Evolutionary conservation across 2,797 vertebrate genomes (phyloP).

Genomic region (Hirundo rustica): DNA sequence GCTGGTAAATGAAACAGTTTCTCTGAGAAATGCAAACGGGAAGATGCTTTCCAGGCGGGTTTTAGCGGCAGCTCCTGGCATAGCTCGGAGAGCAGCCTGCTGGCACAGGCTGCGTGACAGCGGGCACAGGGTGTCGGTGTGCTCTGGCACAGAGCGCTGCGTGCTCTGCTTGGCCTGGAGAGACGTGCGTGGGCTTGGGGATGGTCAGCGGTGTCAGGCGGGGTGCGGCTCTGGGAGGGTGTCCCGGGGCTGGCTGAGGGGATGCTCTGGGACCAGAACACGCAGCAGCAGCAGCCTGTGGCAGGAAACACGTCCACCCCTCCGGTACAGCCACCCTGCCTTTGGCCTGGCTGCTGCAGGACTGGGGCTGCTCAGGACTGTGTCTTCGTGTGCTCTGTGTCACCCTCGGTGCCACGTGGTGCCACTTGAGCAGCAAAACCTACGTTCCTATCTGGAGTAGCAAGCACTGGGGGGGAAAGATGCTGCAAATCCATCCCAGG

Average conservation of each 20-base stretch:
- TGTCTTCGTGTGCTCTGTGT: background rate
- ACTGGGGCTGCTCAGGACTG: rapidly evolving
- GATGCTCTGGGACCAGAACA: rapidly evolving
- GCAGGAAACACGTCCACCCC: rapidly evolving
- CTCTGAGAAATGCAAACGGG: background rate
- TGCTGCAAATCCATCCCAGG: background rate
- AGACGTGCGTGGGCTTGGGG: rapidly evolving
- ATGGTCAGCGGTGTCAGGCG: background rate
- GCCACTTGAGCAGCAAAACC: background rate
- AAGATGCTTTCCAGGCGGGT: background rate
- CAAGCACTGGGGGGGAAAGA: background rate
- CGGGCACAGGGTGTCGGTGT: background rate
- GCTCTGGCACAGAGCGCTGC: rapidly evolving
- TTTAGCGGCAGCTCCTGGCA: background rate
- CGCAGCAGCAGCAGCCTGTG: background rate
- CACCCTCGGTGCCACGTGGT: rapidly evolving
- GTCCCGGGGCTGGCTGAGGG: background rate
- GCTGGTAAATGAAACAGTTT: background rate
- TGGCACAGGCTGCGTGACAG: background rate
- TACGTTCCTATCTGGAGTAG: rapidly evolving
- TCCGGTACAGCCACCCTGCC: background rate
- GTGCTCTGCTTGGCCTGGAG: too few relatives aligned
- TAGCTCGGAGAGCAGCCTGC: background rate
- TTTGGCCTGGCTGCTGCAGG: background rate
- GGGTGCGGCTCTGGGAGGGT: background rate